Evolutionary conservation across 2,888 invertebrate genomes (phyloP), one percentile per base, ranked within the genome.

Genomic region (Axea sp.): DNA sequence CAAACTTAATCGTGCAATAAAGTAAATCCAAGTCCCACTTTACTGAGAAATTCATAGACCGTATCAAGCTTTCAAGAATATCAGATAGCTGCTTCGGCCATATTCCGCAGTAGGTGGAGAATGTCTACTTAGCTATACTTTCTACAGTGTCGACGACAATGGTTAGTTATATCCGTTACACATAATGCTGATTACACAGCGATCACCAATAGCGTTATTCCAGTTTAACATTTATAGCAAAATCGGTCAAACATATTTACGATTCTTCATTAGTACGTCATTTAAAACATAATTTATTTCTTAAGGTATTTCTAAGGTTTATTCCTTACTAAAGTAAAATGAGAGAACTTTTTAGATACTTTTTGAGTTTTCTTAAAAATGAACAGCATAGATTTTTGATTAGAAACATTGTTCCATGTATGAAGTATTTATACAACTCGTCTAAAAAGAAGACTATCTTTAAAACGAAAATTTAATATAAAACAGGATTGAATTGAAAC

Each of bases 31-130:
- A 45, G 51, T 24, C 22, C 24, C 33, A 39, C 41, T 69, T 65
- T 33, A 33, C 41, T 57, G 72, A 65, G 53, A 72, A 75, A 77
- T 77, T 73, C 73, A 77, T 72, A 73, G 75, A 72, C 68, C 68
- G 64, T 71, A 75, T 73, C 67, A 39, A 53, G 30, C 51, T 41
- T 30, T 19, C 41, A 39, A 35, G 53, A 57, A 68, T 64, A 30
- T 47, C 53, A 45, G 62, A 57, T 64, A 73, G 53, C 26, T 59
- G 49, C 41, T 59, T 37, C 24, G 37, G 57, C 22, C 41, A 67
- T 72, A 62, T 71, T 71, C 71, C 14, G 35, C 28, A 28, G 47
- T 19, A 15, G 8, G 22, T 47, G 28, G 39, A 43, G 39, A 60
- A 72, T 67, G 45, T 41, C 57, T 49, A 67, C 55, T 75, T 67